A percentile compares a stretch with the other conserved stretches of the same genome.
These are phyloP conservation scores for Podarcis muralis DNA, from an alignment of 2,113 vertebrate genomes.

Conservation along the genomic window DNA sequence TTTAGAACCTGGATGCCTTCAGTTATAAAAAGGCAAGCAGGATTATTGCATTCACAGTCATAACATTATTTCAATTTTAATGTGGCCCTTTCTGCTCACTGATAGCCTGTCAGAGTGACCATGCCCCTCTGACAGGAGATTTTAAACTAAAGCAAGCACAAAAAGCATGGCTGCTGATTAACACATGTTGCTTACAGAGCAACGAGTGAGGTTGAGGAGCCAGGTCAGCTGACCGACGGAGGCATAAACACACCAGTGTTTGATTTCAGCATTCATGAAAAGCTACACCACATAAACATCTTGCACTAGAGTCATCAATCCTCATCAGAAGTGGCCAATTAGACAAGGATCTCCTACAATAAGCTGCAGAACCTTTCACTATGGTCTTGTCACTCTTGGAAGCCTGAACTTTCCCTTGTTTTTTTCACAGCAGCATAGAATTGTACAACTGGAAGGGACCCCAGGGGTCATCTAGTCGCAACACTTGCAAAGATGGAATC, in stretches of 20 bases:
- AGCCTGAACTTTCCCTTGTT: not conserved
- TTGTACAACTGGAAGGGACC: no score
- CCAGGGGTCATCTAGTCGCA: no score
- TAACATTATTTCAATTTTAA: not conserved
- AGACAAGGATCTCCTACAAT: not conserved
- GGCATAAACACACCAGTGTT: not conserved
- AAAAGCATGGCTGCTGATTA: conserved; percentile 18
- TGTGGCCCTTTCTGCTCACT: not conserved
- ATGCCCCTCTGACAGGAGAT: not conserved
- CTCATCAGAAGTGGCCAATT: not conserved
- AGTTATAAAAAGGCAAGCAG: not conserved
- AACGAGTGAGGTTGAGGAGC: conserved; percentile 26
- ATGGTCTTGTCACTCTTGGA: not conserved
- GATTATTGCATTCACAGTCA: not conserved
- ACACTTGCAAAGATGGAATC: no score
- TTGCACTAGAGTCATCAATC: not conserved
- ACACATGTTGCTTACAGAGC: not conserved
- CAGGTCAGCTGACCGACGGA: not conserved
- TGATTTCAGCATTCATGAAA: not conserved
- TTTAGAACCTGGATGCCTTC: not conserved
- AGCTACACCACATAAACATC: not conserved
- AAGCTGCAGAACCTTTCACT: not conserved
- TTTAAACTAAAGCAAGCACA: not conserved
- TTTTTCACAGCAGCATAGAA: no score
- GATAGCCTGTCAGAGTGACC: not conserved